Evolutionary conservation across 2,888 invertebrate genomes (phyloP).

Genomic region (Gibbula magus): DNA sequence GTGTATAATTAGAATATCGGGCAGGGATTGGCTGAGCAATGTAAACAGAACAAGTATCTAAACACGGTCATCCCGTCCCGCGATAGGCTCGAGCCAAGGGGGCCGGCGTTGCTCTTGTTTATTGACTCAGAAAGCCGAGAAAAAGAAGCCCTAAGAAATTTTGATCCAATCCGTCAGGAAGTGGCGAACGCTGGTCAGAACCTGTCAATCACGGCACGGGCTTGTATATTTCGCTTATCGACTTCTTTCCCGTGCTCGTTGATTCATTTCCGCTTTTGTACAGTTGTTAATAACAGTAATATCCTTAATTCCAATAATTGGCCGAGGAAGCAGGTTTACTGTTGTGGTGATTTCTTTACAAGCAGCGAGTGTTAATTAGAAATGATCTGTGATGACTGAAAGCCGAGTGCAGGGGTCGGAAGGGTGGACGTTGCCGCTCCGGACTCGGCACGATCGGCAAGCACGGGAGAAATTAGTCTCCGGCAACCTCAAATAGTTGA

Average conservation of each 20-base stretch:
- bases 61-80: constrained; percentile 12
- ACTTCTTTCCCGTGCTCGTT: neutral
- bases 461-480: constrained; percentile 27
- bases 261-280: constrained; percentile 21
- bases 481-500: constrained; percentile 19
- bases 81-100: neutral
- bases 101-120: constrained; percentile 9
- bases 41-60: constrained; percentile 26
- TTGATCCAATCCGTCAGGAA: constrained; percentile 5
- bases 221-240: constrained; percentile 8
- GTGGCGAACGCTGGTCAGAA: neutral
- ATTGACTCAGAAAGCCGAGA: constrained; percentile 20
- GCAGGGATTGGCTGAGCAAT: constrained; percentile 27
- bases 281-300: constrained; percentile 24
- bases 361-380: constrained; percentile 23
- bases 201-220: neutral
- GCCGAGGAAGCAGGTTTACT: constrained; percentile 22
- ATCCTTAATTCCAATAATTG: constrained; percentile 29
- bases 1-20: constrained; percentile 28
- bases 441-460: constrained; percentile 21
- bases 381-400: neutral
- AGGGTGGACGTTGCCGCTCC: neutral
- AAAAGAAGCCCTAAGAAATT: constrained; percentile 18
- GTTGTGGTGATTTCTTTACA: constrained; percentile 23
- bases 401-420: neutral